These are phyloP conservation scores for Apomyelois bistriatella DNA, from an alignment of 2,888 invertebrate species.

Conservation along the genomic window DNA sequence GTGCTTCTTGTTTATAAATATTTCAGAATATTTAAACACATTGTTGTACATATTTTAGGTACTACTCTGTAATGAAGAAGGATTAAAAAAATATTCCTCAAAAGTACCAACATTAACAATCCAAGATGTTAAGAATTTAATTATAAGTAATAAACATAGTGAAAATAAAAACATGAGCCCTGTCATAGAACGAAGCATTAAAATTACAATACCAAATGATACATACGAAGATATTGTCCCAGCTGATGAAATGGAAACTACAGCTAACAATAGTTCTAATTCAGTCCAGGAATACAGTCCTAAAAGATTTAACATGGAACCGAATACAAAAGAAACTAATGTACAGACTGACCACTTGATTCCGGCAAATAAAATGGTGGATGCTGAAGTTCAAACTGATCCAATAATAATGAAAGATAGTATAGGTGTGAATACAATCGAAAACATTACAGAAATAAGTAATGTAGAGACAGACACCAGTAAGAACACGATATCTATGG, in stretches of 20 bases:
- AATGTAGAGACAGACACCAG: neutral
- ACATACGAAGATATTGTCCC: neutral
- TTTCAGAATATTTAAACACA: neutral
- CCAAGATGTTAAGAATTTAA: conserved; percentile 34
- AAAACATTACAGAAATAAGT: neutral
- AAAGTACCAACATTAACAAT: conserved; percentile 32
- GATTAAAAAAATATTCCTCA: conserved; percentile 25
- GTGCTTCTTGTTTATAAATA: too few species aligned
- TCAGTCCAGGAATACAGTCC: neutral
- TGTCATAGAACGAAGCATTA: conserved; percentile 8
- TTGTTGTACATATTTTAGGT: conserved; percentile 36
- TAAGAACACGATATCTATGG: neutral
- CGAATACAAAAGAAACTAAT: conserved; percentile 6
- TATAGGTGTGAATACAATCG: conserved; percentile 1
- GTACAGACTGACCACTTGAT: neutral
- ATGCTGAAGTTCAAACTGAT: conserved; percentile 42
- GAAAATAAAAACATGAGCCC: neutral
- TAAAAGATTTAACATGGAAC: neutral
- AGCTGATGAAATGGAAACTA: neutral
- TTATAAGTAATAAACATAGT: conserved; percentile 14
- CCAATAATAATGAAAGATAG: neutral
- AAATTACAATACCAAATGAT: conserved; percentile 29
- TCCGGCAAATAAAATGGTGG: conserved; percentile 20
- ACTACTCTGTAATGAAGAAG: conserved; percentile 39
- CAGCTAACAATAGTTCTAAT: neutral